phyloP scores from a whole-genome alignment of 2,888 invertebrate genomes.

The Saturnia pavonia region DNA sequence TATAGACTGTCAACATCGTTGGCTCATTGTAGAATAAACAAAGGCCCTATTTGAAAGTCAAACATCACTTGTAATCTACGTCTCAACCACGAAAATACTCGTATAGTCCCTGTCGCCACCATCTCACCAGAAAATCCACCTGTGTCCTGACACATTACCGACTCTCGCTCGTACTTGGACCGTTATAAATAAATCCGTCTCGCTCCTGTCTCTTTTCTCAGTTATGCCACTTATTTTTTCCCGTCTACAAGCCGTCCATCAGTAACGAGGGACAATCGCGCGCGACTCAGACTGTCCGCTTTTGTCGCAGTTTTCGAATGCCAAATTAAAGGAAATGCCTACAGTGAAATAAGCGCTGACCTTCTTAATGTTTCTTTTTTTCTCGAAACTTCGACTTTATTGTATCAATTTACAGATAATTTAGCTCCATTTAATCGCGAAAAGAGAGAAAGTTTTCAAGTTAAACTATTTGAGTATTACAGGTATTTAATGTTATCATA shows the following conservation, averaged over 20 bases:
- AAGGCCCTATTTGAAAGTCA: conserved; percentile 67
- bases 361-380: conserved; percentile 47
- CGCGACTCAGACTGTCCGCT: conserved; percentile 45
- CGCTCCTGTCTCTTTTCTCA: conserved; percentile 38
- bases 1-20: conserved; percentile 54
- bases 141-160: conserved; percentile 26
- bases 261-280: conserved; percentile 56
- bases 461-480: neutral
- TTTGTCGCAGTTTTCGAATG: conserved; percentile 59
- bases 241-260: conserved; percentile 52
- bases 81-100: conserved; percentile 63
- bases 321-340: conserved; percentile 66
- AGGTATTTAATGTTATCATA: too few relatives aligned
- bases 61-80: conserved; percentile 67
- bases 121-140: conserved; percentile 49
- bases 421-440: conserved; percentile 53
- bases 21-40: conserved; percentile 59
- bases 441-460: conserved; percentile 46
- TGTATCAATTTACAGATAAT: conserved; percentile 47
- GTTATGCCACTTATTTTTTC: conserved; percentile 52
- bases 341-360: conserved; percentile 56
- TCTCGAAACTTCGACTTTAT: conserved; percentile 46
- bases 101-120: conserved; percentile 51
- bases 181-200: conserved; percentile 25
- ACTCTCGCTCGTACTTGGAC: conserved; percentile 8